Conservation (phyloP, 1,140 invertebrate genomes). For the Zaprionus davidi region DNA sequence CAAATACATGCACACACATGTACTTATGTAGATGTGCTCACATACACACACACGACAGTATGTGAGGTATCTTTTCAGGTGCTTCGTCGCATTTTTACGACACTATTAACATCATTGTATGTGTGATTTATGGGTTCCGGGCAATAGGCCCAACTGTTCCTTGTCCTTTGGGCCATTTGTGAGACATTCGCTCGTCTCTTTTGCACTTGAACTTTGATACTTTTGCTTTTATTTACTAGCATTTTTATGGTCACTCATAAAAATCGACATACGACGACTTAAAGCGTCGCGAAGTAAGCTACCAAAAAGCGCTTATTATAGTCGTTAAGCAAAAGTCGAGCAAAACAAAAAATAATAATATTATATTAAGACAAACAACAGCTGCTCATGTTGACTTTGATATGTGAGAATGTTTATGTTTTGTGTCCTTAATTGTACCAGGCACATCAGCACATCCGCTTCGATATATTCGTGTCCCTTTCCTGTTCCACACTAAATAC, state of each 20-base stretch:
- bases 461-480: constrained; percentile 34
- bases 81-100: constrained; percentile 68
- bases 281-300: constrained; percentile 49
- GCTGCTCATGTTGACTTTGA: constrained; percentile 73
- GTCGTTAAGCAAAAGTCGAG: constrained; percentile 45
- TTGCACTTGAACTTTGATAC: constrained; percentile 56
- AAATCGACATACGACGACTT: constrained; percentile 47
- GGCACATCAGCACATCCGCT: constrained; percentile 30
- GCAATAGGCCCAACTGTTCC: constrained; percentile 22
- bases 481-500: background rate
- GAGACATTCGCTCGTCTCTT: constrained; percentile 2
- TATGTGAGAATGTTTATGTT: constrained; percentile 64
- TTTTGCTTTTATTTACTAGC: constrained; percentile 32
- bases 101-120: constrained; percentile 77
- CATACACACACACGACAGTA: constrained; percentile 2
- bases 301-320: constrained; percentile 48
- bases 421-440: constrained; percentile 64
- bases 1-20: background rate
- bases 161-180: constrained; percentile 23
- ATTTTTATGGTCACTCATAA: constrained; percentile 57
- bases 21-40: constrained; percentile 1
- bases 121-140: constrained; percentile 61
- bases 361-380: constrained; percentile 47
- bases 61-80: constrained; percentile 36
- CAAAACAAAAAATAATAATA: constrained; percentile 33